Conservation (phyloP, 1,140 invertebrate species). For the Drosophila nebulosa region DNA sequence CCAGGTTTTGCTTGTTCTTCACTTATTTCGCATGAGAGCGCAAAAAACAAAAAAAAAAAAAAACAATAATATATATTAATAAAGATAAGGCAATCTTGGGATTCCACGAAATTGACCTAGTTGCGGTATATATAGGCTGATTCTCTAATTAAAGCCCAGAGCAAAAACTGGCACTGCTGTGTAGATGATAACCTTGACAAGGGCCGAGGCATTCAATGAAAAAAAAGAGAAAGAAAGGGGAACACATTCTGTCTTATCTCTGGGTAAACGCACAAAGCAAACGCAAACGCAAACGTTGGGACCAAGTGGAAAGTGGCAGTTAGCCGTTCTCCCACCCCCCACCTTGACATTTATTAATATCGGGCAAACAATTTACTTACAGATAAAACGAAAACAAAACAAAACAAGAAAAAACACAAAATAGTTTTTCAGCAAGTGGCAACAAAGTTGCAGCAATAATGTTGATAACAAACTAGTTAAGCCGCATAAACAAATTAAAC, state of each 20-base stretch:
- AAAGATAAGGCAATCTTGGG: not conserved
- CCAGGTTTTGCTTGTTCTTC: too few relatives aligned
- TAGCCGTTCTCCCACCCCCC: not conserved
- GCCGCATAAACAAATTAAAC: constrained; percentile 9
- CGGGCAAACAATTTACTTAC: constrained; percentile 50
- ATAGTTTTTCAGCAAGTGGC: constrained; percentile 15
- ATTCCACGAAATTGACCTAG: not conserved
- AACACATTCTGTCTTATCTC: constrained; percentile 25
- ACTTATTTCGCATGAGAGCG: not conserved
- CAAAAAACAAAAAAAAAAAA: not conserved
- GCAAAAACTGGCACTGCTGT: not conserved
- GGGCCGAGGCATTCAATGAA: not conserved
- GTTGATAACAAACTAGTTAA: constrained; percentile 32
- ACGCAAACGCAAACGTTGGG: constrained; percentile 52
- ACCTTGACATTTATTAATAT: constrained; percentile 46
- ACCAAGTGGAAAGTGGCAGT: constrained; percentile 10
- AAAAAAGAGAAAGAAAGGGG: not conserved
- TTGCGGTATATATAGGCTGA: not conserved
- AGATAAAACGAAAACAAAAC: constrained; percentile 46
- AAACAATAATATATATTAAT: not conserved
- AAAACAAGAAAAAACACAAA: constrained; percentile 14
- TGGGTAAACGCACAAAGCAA: constrained; percentile 26
- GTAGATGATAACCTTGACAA: constrained; percentile 32
- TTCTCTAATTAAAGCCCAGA: not conserved
- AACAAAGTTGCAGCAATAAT: constrained; percentile 40